Evolutionary conservation across 2,113 vertebrate species (phyloP), one percentile per base, ranked within the genome.

Genomic region (Callopanchax toddi): DNA sequence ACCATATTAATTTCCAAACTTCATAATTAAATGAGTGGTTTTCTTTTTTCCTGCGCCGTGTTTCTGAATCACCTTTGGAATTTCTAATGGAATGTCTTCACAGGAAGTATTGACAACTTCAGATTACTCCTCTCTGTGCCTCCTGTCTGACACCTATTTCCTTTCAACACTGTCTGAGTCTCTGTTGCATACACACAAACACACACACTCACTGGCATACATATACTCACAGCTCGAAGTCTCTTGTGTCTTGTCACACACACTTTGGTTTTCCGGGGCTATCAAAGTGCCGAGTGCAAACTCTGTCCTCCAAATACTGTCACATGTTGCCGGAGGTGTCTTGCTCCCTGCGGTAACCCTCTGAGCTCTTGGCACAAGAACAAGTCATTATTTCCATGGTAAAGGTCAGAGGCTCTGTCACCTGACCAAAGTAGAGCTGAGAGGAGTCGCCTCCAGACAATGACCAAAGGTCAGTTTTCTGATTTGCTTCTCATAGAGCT

Each of bases 331-430:
- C 79, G 75, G 86, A 86, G 84, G 85, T 84, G 86, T 82, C 88
- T 88, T 52, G 74, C 79, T 78, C 88, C 81, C 78, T 12, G 71
- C 17, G 39, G 82, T 78, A 77, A 79, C 82, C 85, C 79, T 76
- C 78, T 26, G 74, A 85, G 78, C 82, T 74, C 57, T 73, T 84
- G 86, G 85, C 86, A 87, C 74, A 61, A 67, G 84, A 87, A 89
- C 88, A 88, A 88, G 88, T 90, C 87, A 89, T 90, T 90, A 89
- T 89, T 86, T 90, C 84, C 86, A 75, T 68, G 79, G 65, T 91
- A 87, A 91, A 91, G 89, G 89, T 91, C 89, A 91, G 76, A 75
- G 53, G 76, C 77, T 81, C 81, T 87, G 87, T 88, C 87, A 85
- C 84, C 81, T 83, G 78, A 89, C 82, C 67, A 79, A 78, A 85